Evolutionary conservation across 2,888 invertebrate species (phyloP).

Genomic region (Andrena flavipes): DNA sequence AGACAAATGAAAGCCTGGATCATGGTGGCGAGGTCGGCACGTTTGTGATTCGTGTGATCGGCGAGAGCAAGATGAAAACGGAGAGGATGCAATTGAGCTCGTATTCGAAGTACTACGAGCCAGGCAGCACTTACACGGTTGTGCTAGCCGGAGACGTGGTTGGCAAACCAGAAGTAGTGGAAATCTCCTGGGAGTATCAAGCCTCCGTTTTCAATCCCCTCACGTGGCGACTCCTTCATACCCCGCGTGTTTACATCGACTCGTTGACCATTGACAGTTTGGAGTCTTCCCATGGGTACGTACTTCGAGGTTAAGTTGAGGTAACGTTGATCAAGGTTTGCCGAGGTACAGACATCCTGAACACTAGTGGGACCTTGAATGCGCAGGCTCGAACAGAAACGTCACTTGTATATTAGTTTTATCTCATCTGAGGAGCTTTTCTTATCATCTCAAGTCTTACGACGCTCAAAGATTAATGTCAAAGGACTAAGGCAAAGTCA

Average conservation of each 20-base stretch:
- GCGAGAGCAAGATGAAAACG: slow-evolving; percentile 87
- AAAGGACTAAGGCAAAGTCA: no score
- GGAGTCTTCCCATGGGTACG: slow-evolving; percentile 85
- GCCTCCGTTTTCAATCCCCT: slow-evolving; percentile 92
- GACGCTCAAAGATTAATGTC: no score
- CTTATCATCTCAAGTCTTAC: no score
- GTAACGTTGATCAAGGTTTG: not conserved
- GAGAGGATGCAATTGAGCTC: slow-evolving; percentile 87
- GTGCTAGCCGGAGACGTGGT: slow-evolving; percentile 90
- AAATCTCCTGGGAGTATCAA: slow-evolving; percentile 92
- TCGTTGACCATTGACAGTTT: slow-evolving; percentile 90
- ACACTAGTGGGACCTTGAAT: not conserved
- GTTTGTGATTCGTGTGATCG: slow-evolving; percentile 89
- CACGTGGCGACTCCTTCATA: slow-evolving; percentile 92
- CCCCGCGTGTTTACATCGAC: slow-evolving; percentile 91
- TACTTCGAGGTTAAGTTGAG: not conserved
- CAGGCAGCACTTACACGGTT: slow-evolving; percentile 89
- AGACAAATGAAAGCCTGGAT: slow-evolving; percentile 88
- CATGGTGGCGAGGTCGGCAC: slow-evolving; percentile 94
- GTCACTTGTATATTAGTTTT: no score
- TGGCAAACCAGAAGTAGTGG: slow-evolving; percentile 88
- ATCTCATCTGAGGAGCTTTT: no score
- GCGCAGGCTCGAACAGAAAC: no score
- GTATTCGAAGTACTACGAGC: slow-evolving; percentile 88
- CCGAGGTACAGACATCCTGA: no score